Base-by-base conservation (phyloP, 2,113 vertebrate genomes). In the Ictalurus punctatus region DNA sequence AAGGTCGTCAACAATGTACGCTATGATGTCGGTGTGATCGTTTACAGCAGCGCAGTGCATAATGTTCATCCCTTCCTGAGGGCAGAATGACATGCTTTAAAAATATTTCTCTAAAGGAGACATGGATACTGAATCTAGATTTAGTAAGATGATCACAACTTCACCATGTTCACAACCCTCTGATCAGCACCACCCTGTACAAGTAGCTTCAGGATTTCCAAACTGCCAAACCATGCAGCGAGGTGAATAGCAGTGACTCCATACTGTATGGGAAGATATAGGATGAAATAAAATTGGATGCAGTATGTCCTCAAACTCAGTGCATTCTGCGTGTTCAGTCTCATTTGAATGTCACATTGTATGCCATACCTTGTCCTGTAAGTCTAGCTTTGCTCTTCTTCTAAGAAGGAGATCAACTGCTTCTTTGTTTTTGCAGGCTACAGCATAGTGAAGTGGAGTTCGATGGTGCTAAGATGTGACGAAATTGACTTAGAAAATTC, bases 1-100 rank as follows among this genome's bases (percentile, higher is more conserved):
- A 83, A 99, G 94, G 91, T 99, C 97, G 89, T 96, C 94, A 23
- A 98, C 89, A 61, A 99, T 96, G 94, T 97, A 98, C 56, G 96
- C 94, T n/a, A 96, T 54, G 9, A 98, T 96, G 69, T 92, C 94
- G 54, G 95, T 92, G 27, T 95, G 96, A 94, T 97, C 96, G 91
- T 97, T 97, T 92, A 97, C 95, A 85, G 97, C 96, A 81, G 97
- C 97, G 17, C 98, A 98, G 90, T 99, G 97, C 86, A 99, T 91
- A 65, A 96, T 96, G 16, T 97, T 98, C 94, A 95, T 94, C 91
- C 97, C 96, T 61, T 98, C 96, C 98, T 98, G 83, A 92, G 83
- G 92, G 84, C 90, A 83, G 37, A 84, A 59, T 25, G 1, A 48
- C 13, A 71, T 27, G 4, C 5, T 61, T 80, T 61, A 44, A 12